Base-by-base conservation (phyloP, 2,113 vertebrate genomes). In the Chaenocephalus aceratus region DNA sequence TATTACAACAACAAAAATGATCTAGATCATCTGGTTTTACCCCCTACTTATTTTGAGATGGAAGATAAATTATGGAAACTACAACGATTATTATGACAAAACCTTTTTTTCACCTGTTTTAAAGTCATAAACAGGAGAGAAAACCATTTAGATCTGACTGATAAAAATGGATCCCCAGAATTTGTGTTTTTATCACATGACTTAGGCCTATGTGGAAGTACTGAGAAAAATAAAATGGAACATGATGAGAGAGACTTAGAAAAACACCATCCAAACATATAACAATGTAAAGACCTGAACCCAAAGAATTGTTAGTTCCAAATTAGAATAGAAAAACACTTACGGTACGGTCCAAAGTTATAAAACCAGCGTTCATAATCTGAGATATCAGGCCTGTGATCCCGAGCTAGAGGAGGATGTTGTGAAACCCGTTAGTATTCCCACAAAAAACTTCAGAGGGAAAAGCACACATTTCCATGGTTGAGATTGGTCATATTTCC, bases 311-410 rank as follows among this genome's bases (percentile, higher is more conserved):
- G 88, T 90, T 87, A 90, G 85, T 89, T 72, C 82, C 85, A 77
- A 53, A 86, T 85, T 16, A 86, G 80, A 92, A 91, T 26, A 62
- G 72, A 87, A 86, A 80, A 71, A 72, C 90, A 96, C 95, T 96
- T 95, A 96, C 95, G 87, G 89, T 94, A 87, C 21, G 93, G 91
- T 94, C 94, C 94, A 91, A 89, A 91, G 93, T 93, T 93, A 93
- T 94, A 91, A 90, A 89, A 92, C 95, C 95, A 95, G 88, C 93
- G 92, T 71, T 96, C 94, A 92, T 86, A 92, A 45, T 95, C 94
- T 84, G 95, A 94, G 63, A 93, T 76, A 81, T 94, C 94, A 91
- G 95, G 92, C 89, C 91, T 94, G 85, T 92, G 88, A 87, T 93
- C 94, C 79, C 91, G 85, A 91, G 88, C 95, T 96, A 86, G 71